phyloP scores from a whole-genome alignment of 2,888 invertebrate species.

The Pteria penguin region DNA sequence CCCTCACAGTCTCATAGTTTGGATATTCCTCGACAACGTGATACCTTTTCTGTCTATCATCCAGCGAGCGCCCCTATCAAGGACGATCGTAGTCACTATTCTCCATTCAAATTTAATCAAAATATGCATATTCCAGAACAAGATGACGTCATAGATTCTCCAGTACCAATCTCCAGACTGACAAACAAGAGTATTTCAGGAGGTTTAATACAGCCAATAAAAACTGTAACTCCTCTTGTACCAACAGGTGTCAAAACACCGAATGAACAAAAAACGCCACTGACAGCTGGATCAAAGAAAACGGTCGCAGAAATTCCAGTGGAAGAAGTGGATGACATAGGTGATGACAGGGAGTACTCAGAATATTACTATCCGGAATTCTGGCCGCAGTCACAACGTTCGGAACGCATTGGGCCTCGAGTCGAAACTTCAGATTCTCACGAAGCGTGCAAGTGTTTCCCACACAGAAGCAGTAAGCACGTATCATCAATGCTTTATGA shows the following conservation, averaged over 20 bases:
- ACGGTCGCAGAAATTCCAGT: constrained; percentile 5
- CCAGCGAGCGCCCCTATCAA: too few species aligned
- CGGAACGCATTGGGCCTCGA: constrained; percentile 16
- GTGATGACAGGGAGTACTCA: constrained; percentile 10
- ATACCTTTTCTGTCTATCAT: neutral
- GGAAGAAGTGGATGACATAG: constrained; percentile 25
- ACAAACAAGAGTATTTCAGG: neutral
- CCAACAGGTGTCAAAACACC: neutral
- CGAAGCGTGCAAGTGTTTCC: constrained; percentile 62
- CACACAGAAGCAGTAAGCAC: constrained; percentile 57
- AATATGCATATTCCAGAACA: neutral
- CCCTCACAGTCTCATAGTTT: neutral
- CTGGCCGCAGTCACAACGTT: neutral
- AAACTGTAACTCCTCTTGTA: neutral
- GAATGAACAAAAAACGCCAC: neutral
- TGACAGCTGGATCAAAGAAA: neutral
- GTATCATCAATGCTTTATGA: constrained; percentile 70
- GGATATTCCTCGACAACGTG: neutral
- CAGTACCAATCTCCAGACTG: neutral
- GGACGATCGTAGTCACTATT: neutral
- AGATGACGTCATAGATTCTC: too few species aligned
- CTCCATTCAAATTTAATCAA: neutral
- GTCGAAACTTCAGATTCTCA: constrained; percentile 36
- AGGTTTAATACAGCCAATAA: neutral
- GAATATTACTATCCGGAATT: constrained; percentile 25